A percentile compares a stretch with the other conserved stretches of the same genome.
These are phyloP conservation scores for Cavia aperea DNA, from an alignment of 2,113 vertebrate species.

Conservation along the genomic window DNA sequence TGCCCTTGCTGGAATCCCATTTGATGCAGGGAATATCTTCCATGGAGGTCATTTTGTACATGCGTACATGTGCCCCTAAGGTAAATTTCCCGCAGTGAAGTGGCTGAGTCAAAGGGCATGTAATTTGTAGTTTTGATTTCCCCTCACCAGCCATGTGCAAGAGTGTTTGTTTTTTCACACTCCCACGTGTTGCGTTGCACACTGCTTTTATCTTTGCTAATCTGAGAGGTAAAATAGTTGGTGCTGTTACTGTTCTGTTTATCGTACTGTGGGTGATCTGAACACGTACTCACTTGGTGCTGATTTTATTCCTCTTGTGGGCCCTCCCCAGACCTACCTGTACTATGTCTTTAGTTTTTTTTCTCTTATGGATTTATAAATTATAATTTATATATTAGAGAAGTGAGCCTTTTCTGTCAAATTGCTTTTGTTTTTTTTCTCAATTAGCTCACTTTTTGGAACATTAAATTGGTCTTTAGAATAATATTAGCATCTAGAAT, in stretches of 20 bases:
- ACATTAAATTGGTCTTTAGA: background rate
- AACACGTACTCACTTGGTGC: background rate
- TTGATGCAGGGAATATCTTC: background rate
- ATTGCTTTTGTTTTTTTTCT: background rate
- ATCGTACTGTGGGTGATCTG: background rate
- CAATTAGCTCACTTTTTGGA: background rate
- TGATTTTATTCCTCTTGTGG: background rate
- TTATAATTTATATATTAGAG: background rate
- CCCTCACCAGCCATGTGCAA: background rate
- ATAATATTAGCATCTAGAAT: background rate
- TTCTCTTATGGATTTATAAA: constrained; percentile 15
- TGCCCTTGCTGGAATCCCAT: background rate
- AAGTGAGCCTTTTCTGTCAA: background rate
- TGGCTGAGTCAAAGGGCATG: background rate
- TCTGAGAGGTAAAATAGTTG: background rate
- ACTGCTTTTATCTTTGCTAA: background rate
- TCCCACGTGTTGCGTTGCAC: background rate
- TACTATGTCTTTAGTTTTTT: background rate
- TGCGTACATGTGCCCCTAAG: background rate
- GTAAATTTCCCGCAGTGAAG: background rate
- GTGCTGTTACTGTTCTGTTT: background rate
- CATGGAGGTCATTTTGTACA: background rate
- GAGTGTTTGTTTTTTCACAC: background rate
- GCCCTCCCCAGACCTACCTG: background rate
- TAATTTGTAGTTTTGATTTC: background rate